These are phyloP conservation scores for Sebastes aleutianus DNA, from an alignment of 2,797 vertebrate species.

Conservation along the genomic window DNA sequence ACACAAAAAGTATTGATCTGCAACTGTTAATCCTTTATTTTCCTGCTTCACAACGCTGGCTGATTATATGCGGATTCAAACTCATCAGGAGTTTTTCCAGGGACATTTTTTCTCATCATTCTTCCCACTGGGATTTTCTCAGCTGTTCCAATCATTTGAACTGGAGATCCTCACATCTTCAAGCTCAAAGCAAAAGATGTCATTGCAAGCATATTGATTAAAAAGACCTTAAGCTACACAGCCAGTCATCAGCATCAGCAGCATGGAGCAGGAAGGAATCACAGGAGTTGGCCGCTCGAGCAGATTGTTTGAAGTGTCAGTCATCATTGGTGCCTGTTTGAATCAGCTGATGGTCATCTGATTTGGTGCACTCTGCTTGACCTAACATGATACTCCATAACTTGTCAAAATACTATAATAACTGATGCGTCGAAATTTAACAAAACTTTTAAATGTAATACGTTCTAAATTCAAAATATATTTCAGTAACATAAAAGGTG, in stretches of 20 bases:
- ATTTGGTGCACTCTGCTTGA: slow-evolving; percentile 32
- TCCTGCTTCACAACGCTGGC: background rate
- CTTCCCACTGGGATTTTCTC: slow-evolving; percentile 26
- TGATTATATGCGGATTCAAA: slow-evolving; percentile 12
- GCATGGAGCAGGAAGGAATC: slow-evolving; percentile 30
- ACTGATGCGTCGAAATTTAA: background rate
- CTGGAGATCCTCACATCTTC: background rate
- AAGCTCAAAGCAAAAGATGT: slow-evolving; percentile 7
- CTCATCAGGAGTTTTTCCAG: slow-evolving; percentile 7
- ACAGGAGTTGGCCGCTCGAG: slow-evolving; percentile 18
- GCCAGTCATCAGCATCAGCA: slow-evolving; percentile 15
- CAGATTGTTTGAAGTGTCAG: slow-evolving; percentile 42
- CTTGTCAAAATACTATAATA: slow-evolving; percentile 25
- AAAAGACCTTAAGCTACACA: background rate
- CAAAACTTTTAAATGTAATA: background rate
- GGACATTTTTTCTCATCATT: background rate
- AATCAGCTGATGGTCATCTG: slow-evolving; percentile 49
- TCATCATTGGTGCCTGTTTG: slow-evolving; percentile 31
- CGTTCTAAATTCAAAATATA: background rate
- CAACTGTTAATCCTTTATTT: background rate
- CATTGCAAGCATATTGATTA: background rate
- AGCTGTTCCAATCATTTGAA: slow-evolving; percentile 29
- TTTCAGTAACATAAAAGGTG: background rate
- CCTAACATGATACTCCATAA: slow-evolving; percentile 18
- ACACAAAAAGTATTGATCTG: background rate